phyloP scores from a whole-genome alignment of 1,140 invertebrate species.

The Oscheius sp. region DNA sequence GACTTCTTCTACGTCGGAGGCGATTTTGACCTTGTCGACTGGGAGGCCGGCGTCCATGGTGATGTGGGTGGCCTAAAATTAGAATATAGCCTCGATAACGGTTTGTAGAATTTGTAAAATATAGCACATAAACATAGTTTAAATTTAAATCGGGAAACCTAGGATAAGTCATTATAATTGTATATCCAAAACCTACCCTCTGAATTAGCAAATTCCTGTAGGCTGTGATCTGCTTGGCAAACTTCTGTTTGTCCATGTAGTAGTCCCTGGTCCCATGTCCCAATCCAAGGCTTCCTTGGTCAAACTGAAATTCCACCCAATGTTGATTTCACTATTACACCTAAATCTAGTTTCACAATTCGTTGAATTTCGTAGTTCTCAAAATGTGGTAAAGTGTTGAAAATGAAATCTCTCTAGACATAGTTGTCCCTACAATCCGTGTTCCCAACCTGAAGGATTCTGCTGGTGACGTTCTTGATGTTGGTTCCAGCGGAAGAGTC shows the following conservation, averaged over 20 bases:
- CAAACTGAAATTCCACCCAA: conserved; percentile 45
- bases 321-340: too few species aligned
- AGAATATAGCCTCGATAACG: not conserved
- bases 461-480: conserved; percentile 44
- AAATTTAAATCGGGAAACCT: not conserved
- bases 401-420: too few species aligned
- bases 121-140: not conserved
- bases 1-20: conserved; percentile 43
- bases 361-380: too few species aligned
- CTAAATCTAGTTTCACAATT: too few species aligned
- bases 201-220: conserved; percentile 47
- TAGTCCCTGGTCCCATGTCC: conserved; percentile 53
- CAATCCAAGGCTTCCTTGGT: conserved; percentile 53
- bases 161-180: not conserved
- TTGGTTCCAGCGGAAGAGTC: conserved; percentile 39
- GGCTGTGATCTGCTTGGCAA: conserved; percentile 56
- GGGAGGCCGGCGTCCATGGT: conserved; percentile 45
- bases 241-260: conserved; percentile 56
- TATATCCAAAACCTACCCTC: conserved; percentile 30
- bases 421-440: too few species aligned
- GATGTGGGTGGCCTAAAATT: conserved; percentile 23
- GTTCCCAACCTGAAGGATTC: conserved; percentile 40
- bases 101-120: not conserved
- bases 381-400: too few species aligned
- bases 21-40: conserved; percentile 37